phyloP scores from a whole-genome alignment of 2,797 vertebrate species.

The Echeneis naucrates region DNA sequence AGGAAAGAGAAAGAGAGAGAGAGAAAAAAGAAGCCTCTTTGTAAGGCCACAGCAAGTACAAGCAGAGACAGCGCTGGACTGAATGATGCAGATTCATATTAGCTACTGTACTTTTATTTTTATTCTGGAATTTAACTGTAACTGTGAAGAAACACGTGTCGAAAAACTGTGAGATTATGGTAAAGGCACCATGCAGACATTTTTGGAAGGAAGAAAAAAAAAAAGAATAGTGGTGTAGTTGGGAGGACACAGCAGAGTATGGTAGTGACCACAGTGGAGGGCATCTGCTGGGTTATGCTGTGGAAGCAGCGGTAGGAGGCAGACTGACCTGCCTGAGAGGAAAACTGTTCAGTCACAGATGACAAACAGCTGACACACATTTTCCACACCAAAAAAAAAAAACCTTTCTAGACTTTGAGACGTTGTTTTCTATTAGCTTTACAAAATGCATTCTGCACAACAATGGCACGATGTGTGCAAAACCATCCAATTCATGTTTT shows the following conservation, averaged over 20 bases:
- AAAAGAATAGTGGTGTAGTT: not conserved
- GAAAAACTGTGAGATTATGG: not conserved
- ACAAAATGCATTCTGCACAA: not conserved
- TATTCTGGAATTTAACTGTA: not conserved
- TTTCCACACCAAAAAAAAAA: slow-evolving; percentile 15
- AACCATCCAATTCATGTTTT: slow-evolving; percentile 7
- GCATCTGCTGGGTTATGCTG: slow-evolving; percentile 29
- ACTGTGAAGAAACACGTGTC: not conserved
- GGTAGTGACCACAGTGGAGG: slow-evolving; percentile 14
- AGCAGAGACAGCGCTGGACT: slow-evolving; percentile 31
- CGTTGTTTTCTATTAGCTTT: not conserved
- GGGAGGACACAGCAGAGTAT: slow-evolving; percentile 1
- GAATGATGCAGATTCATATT: slow-evolving; percentile 20
- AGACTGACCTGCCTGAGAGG: slow-evolving; percentile 26
- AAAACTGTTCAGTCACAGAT: slow-evolving; percentile 23
- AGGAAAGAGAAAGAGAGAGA: not conserved
- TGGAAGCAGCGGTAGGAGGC: slow-evolving; percentile 33
- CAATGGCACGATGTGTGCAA: slow-evolving; percentile 5
- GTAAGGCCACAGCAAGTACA: slow-evolving; percentile 25
- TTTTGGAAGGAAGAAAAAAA: not conserved
- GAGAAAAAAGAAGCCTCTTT: slow-evolving; percentile 38
- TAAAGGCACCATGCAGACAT: not conserved
- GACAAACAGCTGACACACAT: slow-evolving; percentile 12
- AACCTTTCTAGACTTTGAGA: slow-evolving; percentile 10
- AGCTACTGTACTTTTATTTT: slow-evolving; percentile 9